Evolutionary conservation across 2,888 invertebrate genomes (phyloP), one percentile per base, ranked within the genome.

Genomic region (Heliconius charithonia): DNA sequence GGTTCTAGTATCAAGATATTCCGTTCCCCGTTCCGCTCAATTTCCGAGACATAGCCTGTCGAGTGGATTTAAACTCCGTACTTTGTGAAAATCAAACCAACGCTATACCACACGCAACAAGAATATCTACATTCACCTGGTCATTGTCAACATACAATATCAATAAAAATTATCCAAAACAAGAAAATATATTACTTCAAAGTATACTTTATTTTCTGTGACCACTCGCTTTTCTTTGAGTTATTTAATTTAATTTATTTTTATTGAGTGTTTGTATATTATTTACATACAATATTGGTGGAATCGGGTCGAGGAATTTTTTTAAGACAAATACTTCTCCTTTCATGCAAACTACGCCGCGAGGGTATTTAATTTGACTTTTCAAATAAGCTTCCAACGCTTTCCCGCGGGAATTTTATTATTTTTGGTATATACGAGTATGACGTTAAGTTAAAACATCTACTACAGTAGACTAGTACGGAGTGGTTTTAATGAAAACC

Each of bases 291-390:
- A 56, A 56, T 67, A 67, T 41, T 69, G 25, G n/a, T 7, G 25
- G 6, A 69, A 41, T 16, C 37, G 13, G 67, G n/a, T 3, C 13
- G 16, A 67, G 6, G 29, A 4, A 4, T 3, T 66, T n/a, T 41
- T 37, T 25, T 66, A 32, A 3, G 6, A n/a, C 4, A n/a, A 67
- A 37, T 2, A 37, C 37, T 67, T 37, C 67, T 25, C 13, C 67
- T 7, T 69, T 25, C 32, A 37, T 67, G 37, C 37, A 41, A 41
- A 41, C 4, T 69, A 69, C 41, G 37, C 67, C 67, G 67, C 67
- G 16, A 69, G 67, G n/a, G 67, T 69, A n/a, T 37, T 37, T 67
- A 25, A 69, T 69, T 69, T 69, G 37, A 41, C 67, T 69, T 25
- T 69, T 69, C 41, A 69, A 69, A 69, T 41, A 69, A 41, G 67